These are phyloP conservation scores for Alosa alosa DNA, from an alignment of 2,113 vertebrate species.

Conservation along the genomic window DNA sequence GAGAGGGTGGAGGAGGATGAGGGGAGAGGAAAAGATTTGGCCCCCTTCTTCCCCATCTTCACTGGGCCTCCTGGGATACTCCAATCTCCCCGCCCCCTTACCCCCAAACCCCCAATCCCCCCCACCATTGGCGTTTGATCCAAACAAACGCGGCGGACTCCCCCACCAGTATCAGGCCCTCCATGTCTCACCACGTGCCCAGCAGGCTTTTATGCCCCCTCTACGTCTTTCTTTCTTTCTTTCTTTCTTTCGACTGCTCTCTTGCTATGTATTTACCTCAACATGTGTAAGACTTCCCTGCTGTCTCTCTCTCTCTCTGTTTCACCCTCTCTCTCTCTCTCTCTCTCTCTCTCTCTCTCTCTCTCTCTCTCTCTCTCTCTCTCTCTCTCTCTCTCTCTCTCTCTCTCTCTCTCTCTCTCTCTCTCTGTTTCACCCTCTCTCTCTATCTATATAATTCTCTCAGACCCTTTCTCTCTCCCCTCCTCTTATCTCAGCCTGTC, in stretches of 20 bases:
- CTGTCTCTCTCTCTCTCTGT: too few relatives aligned
- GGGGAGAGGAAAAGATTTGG: too few relatives aligned
- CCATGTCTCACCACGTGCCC: not conserved
- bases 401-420: too few relatives aligned
- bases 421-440: too few relatives aligned
- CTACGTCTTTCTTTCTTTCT: too few relatives aligned
- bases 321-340: too few relatives aligned
- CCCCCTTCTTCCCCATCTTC: too few relatives aligned
- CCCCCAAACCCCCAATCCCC: not conserved
- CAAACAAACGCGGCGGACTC: not conserved
- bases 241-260: not conserved
- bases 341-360: not conserved
- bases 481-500: too few relatives aligned
- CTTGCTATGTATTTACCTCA: too few relatives aligned
- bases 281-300: too few relatives aligned
- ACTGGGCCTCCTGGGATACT: not conserved
- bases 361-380: not conserved
- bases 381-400: not conserved
- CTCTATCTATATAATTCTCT: not conserved
- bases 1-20: too few relatives aligned
- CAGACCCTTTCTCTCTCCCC: not conserved
- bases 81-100: not conserved
- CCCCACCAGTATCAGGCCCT: not conserved
- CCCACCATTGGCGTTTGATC: not conserved
- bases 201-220: not conserved